Conservation (phyloP, 2,113 vertebrate species). For the Neogobius melanostomus region DNA sequence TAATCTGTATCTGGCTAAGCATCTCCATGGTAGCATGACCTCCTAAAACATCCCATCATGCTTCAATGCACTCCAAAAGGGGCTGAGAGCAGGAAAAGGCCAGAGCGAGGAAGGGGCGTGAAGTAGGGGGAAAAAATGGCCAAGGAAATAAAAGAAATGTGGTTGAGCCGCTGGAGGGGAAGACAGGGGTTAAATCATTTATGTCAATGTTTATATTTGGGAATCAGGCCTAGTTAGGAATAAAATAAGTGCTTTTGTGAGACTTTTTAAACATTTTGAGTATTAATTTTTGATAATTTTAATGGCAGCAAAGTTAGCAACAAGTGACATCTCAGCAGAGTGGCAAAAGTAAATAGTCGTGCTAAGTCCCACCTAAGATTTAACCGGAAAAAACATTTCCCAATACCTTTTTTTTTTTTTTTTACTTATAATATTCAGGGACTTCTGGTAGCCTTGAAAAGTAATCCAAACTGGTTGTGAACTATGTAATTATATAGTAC, state of each 20-base stretch:
- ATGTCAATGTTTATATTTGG: slow-evolving; percentile 36
- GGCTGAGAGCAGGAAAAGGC: slow-evolving; percentile 31
- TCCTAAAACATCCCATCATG: slow-evolving; percentile 63
- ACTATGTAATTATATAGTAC: no score
- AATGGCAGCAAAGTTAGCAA: no score
- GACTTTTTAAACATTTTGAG: no score
- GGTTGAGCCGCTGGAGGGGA: slow-evolving; percentile 24
- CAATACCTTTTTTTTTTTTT: no score
- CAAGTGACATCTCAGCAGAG: no score
- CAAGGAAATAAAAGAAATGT: slow-evolving; percentile 28
- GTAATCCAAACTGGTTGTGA: no score
- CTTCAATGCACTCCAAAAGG: slow-evolving; percentile 68
- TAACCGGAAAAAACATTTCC: no score
- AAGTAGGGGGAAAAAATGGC: slow-evolving; percentile 3
- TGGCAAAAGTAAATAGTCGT: no score
- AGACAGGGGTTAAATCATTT: slow-evolving; percentile 44
- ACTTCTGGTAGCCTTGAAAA: no score
- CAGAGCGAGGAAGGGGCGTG: slow-evolving; percentile 28
- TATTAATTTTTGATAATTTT: neutral
- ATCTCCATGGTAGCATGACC: slow-evolving; percentile 71
- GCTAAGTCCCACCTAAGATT: no score
- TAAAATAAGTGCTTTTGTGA: neutral
- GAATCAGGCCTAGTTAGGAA: slow-evolving; percentile 1
- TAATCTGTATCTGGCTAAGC: slow-evolving; percentile 64
- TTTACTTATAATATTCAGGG: no score